Percentiles rank a stretch among this genome's conserved stretches.
Evolutionary conservation across 2,797 vertebrate genomes (phyloP).

Genomic region (Pristis pectinata): DNA sequence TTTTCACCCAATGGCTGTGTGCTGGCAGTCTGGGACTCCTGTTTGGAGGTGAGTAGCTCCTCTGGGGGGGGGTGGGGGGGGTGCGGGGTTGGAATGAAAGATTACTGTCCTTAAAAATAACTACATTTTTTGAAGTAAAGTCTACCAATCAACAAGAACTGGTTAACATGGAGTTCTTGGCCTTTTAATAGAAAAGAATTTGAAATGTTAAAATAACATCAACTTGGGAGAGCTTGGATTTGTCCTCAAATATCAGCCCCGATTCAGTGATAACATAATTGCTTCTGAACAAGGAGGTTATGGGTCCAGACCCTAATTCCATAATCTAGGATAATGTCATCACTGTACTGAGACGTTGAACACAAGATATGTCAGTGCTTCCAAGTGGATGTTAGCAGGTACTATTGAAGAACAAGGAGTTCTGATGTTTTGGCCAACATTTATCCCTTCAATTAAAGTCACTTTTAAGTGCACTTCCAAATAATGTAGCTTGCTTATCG

Average conservation of each 20-base stretch:
- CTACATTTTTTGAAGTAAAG: not conserved
- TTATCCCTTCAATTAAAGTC: not conserved
- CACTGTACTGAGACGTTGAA: not conserved
- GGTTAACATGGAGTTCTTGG: not conserved
- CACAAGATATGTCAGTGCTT: not conserved
- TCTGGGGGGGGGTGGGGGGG: not conserved
- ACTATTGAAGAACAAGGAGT: not conserved
- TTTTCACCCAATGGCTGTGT: constrained; percentile 96
- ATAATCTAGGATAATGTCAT: not conserved
- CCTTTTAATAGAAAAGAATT: not conserved
- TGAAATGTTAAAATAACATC: not conserved
- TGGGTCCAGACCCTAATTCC: not conserved
- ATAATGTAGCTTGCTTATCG: not conserved
- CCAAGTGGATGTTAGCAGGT: not conserved
- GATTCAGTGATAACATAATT: not conserved
- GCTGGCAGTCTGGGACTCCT: constrained; percentile 84
- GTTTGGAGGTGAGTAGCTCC: constrained; percentile 71
- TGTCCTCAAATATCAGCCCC: not conserved
- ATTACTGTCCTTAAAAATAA: not conserved
- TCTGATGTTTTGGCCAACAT: not conserved
- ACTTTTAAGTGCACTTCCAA: not conserved
- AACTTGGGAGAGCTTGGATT: not conserved
- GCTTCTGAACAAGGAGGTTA: not conserved
- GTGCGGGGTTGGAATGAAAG: not conserved
- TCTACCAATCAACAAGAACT: not conserved